Evolutionary conservation across 2,888 invertebrate species (phyloP).

Genomic region (Lutraria lutraria): DNA sequence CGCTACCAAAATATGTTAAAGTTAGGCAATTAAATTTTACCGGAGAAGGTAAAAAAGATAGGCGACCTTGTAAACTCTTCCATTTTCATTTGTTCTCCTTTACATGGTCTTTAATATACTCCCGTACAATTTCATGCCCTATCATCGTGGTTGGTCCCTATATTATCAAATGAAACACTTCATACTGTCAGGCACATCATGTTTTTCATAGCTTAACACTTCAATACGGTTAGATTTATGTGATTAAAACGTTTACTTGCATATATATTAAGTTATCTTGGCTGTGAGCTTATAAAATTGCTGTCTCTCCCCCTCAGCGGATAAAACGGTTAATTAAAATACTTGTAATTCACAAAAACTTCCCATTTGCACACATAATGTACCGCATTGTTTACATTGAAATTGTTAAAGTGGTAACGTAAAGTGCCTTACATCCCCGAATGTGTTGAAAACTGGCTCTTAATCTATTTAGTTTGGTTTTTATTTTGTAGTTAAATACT

Average conservation of each 20-base stretch:
- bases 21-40: conserved; percentile 12
- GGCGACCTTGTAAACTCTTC: conserved; percentile 10
- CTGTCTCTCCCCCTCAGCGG: conserved; percentile 15
- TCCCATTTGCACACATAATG: conserved; percentile 14
- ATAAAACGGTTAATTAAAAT: conserved; percentile 25
- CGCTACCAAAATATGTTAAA: background rate
- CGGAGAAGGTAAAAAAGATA: background rate
- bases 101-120: background rate
- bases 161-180: conserved; percentile 23
- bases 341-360: conserved; percentile 6
- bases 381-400: conserved; percentile 10
- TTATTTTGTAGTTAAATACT: background rate
- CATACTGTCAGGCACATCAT: conserved; percentile 9
- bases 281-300: background rate
- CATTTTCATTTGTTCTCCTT: conserved; percentile 17
- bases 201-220: background rate
- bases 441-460: background rate
- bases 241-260: conserved; percentile 23
- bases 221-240: conserved; percentile 1
- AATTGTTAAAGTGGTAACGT: background rate
- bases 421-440: background rate
- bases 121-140: background rate
- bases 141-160: conserved; percentile 39
- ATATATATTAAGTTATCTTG: conserved; percentile 16
- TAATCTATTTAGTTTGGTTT: background rate